phyloP scores from a whole-genome alignment of 2,888 invertebrate genomes.

The Agapetus fuscipes region DNA sequence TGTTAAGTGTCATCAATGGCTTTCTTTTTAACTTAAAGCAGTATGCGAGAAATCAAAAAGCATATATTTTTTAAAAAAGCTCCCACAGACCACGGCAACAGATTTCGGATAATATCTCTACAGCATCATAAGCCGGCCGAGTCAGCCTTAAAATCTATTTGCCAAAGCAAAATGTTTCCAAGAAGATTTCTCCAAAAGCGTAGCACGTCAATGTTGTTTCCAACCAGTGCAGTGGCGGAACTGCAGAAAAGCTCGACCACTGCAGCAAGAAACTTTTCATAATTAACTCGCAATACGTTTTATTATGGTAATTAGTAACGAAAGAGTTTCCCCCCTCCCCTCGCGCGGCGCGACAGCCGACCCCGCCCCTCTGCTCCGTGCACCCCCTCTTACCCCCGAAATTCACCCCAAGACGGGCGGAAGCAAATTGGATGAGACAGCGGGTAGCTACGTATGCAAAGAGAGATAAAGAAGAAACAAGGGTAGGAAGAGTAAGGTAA shows the following conservation, averaged over 20 bases:
- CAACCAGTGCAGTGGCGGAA: background rate
- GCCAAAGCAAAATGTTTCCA: too few relatives aligned
- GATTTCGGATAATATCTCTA: too few relatives aligned
- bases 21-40: too few relatives aligned
- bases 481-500: background rate
- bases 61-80: too few relatives aligned
- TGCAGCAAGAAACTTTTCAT: slow-evolving; percentile 16
- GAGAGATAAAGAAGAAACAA: background rate
- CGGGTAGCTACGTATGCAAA: slow-evolving; percentile 1
- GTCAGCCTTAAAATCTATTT: too few relatives aligned
- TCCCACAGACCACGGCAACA: too few relatives aligned
- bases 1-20: too few relatives aligned
- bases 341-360: background rate
- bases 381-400: background rate
- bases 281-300: slow-evolving; percentile 22
- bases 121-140: too few relatives aligned
- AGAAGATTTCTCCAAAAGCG: too few relatives aligned
- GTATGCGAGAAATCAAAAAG: too few relatives aligned
- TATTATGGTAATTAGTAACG: slow-evolving; percentile 20
- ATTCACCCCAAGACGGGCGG: background rate
- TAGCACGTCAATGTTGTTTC: background rate
- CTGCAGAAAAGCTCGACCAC: background rate
- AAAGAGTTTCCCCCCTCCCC: slow-evolving; percentile 7
- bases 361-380: too few relatives aligned
- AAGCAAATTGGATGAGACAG: slow-evolving; percentile 8